A percentile compares a stretch with the other conserved stretches of the same genome.
Conservation (phyloP, 1,140 invertebrate species). For the Lasaia peninsularis region DNA sequence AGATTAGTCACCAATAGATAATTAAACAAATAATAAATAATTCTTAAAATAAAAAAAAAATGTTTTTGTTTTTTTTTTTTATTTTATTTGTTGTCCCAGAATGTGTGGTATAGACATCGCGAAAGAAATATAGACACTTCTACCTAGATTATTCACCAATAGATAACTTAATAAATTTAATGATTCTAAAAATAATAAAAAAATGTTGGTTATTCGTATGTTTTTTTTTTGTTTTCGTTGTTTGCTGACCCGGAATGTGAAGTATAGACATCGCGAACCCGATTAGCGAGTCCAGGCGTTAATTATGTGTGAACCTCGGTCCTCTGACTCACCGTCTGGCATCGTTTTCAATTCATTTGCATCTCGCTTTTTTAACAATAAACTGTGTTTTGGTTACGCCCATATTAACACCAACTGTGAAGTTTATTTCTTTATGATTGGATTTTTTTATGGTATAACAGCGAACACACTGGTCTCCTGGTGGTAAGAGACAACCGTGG, state of each 20-base stretch:
- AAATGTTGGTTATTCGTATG: not conserved
- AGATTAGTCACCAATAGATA: too few species aligned
- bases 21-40: too few species aligned
- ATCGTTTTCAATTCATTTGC: constrained; percentile 40
- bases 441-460: too few species aligned
- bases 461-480: too few species aligned
- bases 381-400: not conserved
- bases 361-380: constrained; percentile 24
- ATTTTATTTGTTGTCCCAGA: too few species aligned
- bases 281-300: constrained; percentile 48
- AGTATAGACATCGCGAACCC: constrained; percentile 28
- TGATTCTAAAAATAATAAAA: not conserved
- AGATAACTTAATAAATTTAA: too few species aligned
- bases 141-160: too few species aligned
- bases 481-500: too few species aligned
- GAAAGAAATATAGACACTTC: too few species aligned
- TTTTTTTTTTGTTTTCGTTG: not conserved
- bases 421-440: not conserved
- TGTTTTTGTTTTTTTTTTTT: too few species aligned
- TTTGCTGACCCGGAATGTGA: constrained; percentile 29
- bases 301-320: constrained; percentile 47
- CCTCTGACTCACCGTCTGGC: constrained; percentile 43
- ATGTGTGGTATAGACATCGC: too few species aligned
- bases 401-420: not conserved
- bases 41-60: too few species aligned